Evolutionary conservation across 2,113 vertebrate genomes (phyloP), one percentile per base, ranked within the genome.

Genomic region (Campylomormyrus tamandua): DNA sequence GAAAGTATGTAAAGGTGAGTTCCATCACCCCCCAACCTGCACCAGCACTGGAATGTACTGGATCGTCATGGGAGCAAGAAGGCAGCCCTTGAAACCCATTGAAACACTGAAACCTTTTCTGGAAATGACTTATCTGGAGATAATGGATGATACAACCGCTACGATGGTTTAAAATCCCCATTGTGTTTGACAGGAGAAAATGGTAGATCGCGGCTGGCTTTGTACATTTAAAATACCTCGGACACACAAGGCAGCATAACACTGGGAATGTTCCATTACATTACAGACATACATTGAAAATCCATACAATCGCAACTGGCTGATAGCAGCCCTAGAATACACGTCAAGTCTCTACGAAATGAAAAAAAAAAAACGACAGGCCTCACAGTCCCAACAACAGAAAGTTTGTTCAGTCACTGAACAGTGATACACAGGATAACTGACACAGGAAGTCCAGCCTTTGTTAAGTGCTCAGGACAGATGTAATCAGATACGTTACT

Each of bases 391-490:
- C 52, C 27, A 21, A 42, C 8, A 45, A 17, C 52, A 66, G 77
- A 90, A 86, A 87, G 48, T 84, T 42, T 87, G 50, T 89, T 45
- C 70, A 80, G 42, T 27, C 66, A 89, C 50, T 84, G 77, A 84
- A 31, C 77, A n/a, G 35, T 27, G 85, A 48, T 90, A 91, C 45
- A 88, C 56, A 87, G 83, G 42, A 31, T 9, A 45, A 39, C 24
- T 10, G 50, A 46, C 39, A 58, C 74, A 52, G 11, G 52, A 53
- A 35, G 50, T 90, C 89, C 91, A 93, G 31, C 77, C 52, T 39
- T 62, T 80, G 48, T 94, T 94, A 96, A 96, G 96, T 96, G 96
- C 96, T 96, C 93, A 58, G 89, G 92, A 92, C 95, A 42, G 49
- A 35, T 45, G 31, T 66, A n/a, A 90, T 89, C 90, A 88, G 70